These are phyloP conservation scores for Picathartes gymnocephalus DNA, from an alignment of 2,113 vertebrate species.

Conservation along the genomic window DNA sequence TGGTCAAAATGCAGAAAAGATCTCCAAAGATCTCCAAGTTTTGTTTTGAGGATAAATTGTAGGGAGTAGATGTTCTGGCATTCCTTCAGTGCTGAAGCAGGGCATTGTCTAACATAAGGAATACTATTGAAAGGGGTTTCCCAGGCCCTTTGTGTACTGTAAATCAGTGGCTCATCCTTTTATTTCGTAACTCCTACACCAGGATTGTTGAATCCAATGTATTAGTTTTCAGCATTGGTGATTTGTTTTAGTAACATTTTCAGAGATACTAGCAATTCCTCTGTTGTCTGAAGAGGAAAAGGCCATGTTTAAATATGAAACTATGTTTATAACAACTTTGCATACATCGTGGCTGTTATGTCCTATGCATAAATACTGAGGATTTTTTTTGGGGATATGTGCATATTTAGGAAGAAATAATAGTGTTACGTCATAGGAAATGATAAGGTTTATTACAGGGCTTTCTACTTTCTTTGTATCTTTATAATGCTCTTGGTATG, in stretches of 20 bases:
- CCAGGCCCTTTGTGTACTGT: neutral
- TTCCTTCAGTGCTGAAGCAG: neutral
- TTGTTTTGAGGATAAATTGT: neutral
- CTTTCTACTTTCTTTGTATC: neutral
- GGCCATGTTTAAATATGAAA: neutral
- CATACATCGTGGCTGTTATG: neutral
- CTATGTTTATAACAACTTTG: neutral
- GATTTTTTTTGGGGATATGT: neutral
- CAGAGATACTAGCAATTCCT: neutral
- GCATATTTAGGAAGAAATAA: neutral
- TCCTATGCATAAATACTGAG: neutral
- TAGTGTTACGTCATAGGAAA: neutral
- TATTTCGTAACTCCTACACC: slow-evolving; percentile 3
- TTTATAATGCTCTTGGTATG: neutral
- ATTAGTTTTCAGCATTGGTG: neutral
- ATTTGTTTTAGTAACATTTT: neutral
- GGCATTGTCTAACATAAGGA: neutral
- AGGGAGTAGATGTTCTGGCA: neutral
- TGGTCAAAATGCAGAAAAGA: neutral
- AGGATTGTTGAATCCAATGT: neutral
- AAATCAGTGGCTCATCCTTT: neutral
- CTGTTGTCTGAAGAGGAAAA: neutral
- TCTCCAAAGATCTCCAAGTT: neutral
- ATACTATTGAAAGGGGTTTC: neutral
- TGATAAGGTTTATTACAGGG: neutral